Percentiles rank a stretch among this genome's conserved stretches.
Conservation (phyloP, 2,797 vertebrate genomes). For the Intellagama lesueurii region DNA sequence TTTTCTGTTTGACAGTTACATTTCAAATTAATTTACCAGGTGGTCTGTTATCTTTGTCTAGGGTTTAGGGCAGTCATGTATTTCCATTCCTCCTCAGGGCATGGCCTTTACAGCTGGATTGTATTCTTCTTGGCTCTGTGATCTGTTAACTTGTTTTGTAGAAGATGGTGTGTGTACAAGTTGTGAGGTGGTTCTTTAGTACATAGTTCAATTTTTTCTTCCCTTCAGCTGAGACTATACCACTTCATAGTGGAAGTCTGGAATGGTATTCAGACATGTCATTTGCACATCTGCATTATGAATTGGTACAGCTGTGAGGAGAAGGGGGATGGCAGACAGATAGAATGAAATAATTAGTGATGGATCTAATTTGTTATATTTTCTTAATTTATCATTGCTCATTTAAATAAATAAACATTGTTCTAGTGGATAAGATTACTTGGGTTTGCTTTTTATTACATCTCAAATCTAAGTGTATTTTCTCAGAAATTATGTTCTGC, state of each 20-base stretch:
- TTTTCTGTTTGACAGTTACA: slow-evolving; percentile 24
- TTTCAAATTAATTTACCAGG: slow-evolving; percentile 19
- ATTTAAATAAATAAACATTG: background rate
- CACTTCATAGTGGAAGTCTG: background rate
- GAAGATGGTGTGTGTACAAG: background rate
- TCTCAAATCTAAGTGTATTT: background rate
- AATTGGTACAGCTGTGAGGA: background rate
- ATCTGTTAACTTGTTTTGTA: background rate
- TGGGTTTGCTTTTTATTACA: background rate
- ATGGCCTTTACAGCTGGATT: background rate
- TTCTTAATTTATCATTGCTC: no score
- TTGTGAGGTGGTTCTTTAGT: background rate
- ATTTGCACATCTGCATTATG: background rate
- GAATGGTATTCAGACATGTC: background rate
- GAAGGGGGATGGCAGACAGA: no score
- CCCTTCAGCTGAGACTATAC: background rate
- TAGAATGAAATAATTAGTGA: background rate
- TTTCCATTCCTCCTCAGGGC: background rate
- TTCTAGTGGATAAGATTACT: no score
- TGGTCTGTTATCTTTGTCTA: background rate
- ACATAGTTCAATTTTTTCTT: background rate
- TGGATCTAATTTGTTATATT: background rate
- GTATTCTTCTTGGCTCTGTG: background rate
- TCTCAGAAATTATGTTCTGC: background rate
- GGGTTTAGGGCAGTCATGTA: background rate